A percentile compares a stretch with the other conserved stretches of the same genome.
Conservation (phyloP, 2,113 vertebrate genomes). For the Alaudala cheleensis region DNA sequence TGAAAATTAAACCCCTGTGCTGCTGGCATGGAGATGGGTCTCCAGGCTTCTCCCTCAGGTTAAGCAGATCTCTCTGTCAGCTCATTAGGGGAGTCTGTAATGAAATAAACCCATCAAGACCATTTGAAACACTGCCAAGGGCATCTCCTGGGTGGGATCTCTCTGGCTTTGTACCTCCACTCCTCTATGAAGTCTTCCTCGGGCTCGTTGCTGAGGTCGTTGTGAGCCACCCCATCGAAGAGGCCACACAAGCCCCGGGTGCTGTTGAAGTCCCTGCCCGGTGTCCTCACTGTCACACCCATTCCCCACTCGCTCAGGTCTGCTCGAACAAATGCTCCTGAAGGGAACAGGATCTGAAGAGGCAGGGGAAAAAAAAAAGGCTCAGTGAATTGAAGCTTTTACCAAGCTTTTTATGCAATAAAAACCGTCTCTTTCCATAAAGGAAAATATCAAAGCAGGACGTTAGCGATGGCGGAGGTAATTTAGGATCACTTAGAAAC, state of each 20-base stretch:
- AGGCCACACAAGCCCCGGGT: slow-evolving; percentile 76
- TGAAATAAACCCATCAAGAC: not conserved
- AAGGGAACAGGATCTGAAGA: slow-evolving; percentile 79
- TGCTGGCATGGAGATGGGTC: not conserved
- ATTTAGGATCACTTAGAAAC: not conserved
- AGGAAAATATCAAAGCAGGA: not conserved
- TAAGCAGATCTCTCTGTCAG: not conserved
- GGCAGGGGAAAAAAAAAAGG: not conserved
- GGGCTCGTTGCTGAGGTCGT: slow-evolving; percentile 69
- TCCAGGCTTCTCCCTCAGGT: not conserved
- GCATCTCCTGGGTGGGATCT: not conserved
- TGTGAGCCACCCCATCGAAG: slow-evolving; percentile 75
- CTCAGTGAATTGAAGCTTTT: not conserved
- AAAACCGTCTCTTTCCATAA: not conserved
- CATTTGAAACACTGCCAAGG: not conserved
- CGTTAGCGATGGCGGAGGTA: rapidly evolving
- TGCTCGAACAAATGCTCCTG: slow-evolving; percentile 75
- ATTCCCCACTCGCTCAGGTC: slow-evolving; percentile 76
- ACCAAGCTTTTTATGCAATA: not conserved
- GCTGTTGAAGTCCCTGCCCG: slow-evolving; percentile 71
- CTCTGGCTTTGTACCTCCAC: slow-evolving; percentile 69
- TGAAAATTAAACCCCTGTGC: not conserved
- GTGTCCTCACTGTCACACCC: slow-evolving; percentile 73
- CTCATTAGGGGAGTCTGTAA: not conserved
- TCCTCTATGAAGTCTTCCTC: slow-evolving; percentile 71